Percentiles rank a stretch among this genome's conserved stretches.
Evolutionary conservation across 2,888 invertebrate genomes (phyloP).

Genomic region (Morpho achilles): DNA sequence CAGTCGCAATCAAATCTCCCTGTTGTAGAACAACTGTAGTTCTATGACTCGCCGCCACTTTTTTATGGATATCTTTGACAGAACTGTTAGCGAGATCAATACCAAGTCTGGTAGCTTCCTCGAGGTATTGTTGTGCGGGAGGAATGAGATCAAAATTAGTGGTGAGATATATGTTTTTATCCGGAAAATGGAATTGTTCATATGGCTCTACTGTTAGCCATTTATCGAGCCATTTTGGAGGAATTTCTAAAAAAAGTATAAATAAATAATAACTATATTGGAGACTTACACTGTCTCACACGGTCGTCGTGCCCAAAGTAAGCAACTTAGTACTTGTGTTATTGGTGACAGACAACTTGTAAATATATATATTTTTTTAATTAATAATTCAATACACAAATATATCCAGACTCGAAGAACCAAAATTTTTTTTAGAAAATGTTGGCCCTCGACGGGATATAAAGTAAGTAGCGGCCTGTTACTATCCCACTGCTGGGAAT

Average conservation of each 20-base stretch:
- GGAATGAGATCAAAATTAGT: slow-evolving; percentile 82
- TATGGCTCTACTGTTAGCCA: slow-evolving; percentile 81
- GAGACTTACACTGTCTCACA: too few species aligned
- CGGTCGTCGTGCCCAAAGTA: too few species aligned
- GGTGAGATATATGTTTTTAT: slow-evolving; percentile 85
- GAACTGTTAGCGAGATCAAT: slow-evolving; percentile 47
- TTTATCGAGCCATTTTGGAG: slow-evolving; percentile 79
- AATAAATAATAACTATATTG: neutral
- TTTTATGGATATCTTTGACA: slow-evolving; percentile 55
- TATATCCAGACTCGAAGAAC: too few species aligned
- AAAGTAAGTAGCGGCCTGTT: too few species aligned
- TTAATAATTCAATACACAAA: too few species aligned
- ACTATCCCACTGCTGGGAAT: too few species aligned
- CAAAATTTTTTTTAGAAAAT: too few species aligned
- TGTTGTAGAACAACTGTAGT: slow-evolving; percentile 41
- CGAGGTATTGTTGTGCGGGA: slow-evolving; percentile 51
- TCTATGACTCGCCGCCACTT: slow-evolving; percentile 32
- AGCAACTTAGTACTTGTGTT: too few species aligned
- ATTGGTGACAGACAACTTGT: too few species aligned
- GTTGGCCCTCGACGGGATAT: too few species aligned
- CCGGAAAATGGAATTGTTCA: slow-evolving; percentile 82
- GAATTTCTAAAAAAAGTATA: slow-evolving; percentile 69
- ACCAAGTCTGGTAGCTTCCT: slow-evolving; percentile 44
- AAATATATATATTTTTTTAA: too few species aligned
- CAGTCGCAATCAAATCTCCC: slow-evolving; percentile 57